phyloP scores from a whole-genome alignment of 2,888 invertebrate genomes.

The Torymus auratus region DNA sequence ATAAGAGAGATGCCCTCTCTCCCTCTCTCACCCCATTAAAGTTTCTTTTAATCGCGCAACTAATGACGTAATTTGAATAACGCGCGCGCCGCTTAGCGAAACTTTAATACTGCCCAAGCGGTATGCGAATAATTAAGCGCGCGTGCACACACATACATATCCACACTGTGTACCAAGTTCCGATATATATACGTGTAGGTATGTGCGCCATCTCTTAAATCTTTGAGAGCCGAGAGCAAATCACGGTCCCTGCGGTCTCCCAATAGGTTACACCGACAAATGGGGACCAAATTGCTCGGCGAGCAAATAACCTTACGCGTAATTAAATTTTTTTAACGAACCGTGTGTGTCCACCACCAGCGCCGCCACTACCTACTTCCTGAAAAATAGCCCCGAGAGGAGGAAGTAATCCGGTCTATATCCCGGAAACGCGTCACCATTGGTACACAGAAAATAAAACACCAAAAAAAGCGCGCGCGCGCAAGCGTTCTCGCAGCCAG shows the following conservation, averaged over 20 bases:
- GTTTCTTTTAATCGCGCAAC: not conserved
- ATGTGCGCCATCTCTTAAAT: too few relatives aligned
- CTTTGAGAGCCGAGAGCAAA: too few relatives aligned
- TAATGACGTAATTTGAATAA: slow-evolving; percentile 24
- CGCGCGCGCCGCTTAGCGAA: not conserved
- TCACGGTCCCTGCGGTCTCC: too few relatives aligned
- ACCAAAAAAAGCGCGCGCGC: too few relatives aligned
- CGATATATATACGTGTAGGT: too few relatives aligned
- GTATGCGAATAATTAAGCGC: too few relatives aligned
- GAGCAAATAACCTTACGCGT: not conserved
- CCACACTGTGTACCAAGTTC: too few relatives aligned
- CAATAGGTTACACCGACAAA: not conserved
- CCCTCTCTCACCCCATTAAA: not conserved
- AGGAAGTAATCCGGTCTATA: not conserved
- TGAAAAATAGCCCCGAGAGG: not conserved
- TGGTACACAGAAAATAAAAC: not conserved
- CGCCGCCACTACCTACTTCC: not conserved
- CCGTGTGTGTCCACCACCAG: not conserved
- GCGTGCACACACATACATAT: too few relatives aligned
- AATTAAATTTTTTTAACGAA: slow-evolving; percentile 15
- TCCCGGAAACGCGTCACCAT: not conserved
- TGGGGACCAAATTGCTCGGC: slow-evolving; percentile 1
- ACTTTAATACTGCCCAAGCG: not conserved
- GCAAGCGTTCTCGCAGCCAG: too few relatives aligned
- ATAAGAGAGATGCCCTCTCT: slow-evolving; percentile 5